phyloP scores from a whole-genome alignment of 2,797 vertebrate species.

The Dallia pectoralis region DNA sequence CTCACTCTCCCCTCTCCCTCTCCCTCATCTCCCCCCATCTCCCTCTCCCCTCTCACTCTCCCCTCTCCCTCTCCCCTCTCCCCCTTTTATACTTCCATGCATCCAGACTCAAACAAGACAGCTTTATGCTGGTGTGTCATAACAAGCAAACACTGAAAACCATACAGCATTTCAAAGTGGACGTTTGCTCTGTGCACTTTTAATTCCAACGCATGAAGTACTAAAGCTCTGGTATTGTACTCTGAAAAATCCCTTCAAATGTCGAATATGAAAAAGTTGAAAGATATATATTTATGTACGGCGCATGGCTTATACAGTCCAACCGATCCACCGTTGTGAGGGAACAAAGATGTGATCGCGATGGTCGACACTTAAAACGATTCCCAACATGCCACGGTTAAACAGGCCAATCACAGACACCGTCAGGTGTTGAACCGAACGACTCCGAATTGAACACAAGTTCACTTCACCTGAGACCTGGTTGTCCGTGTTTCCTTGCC shows the following conservation, averaged over 20 bases:
- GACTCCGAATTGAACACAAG: neutral
- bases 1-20: conserved; percentile 31
- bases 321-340: neutral
- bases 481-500: conserved; percentile 7
- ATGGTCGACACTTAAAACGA: neutral
- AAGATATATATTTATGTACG: neutral
- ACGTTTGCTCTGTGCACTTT: conserved; percentile 7
- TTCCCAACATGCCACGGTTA: neutral
- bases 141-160: conserved; percentile 61
- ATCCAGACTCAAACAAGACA: conserved; percentile 74
- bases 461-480: neutral
- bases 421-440: neutral
- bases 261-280: neutral
- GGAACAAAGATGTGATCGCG: neutral
- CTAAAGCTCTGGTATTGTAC: neutral
- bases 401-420: neutral
- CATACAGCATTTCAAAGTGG: conserved; percentile 51
- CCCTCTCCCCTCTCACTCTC: conserved; percentile 18
- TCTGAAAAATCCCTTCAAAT: neutral
- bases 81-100: conserved; percentile 63
- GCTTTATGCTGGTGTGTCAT: conserved; percentile 75
- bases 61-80: conserved; percentile 38
- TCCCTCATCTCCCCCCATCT: conserved; percentile 31
- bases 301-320: neutral
- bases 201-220: neutral